Conservation (phyloP, 2,888 invertebrate genomes). For the Lordiphosa fenestrarum region DNA sequence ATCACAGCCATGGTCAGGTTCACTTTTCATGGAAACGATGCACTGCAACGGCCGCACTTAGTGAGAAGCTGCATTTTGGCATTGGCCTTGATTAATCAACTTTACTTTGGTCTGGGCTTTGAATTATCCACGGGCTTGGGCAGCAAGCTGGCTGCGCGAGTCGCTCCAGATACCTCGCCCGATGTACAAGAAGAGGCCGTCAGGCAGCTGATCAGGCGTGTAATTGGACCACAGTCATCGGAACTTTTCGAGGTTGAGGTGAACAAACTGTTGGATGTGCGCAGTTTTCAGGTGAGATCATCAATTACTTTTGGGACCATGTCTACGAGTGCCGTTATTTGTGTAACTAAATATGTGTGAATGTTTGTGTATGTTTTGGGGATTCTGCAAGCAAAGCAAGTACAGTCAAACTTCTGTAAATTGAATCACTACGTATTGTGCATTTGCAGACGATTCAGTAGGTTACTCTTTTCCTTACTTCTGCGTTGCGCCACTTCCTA, state of each 20-base stretch:
- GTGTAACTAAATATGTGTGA: no score
- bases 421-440: background rate
- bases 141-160: slow-evolving; percentile 23
- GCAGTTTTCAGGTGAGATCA: slow-evolving; percentile 51
- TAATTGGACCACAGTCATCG: slow-evolving; percentile 45
- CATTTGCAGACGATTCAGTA: no score
- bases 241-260: slow-evolving; percentile 53
- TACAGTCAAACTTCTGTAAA: background rate
- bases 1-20: slow-evolving; percentile 27
- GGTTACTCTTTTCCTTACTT: no score
- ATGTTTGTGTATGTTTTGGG: no score
- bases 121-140: slow-evolving; percentile 12
- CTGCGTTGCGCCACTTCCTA: no score
- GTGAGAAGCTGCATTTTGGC: slow-evolving; percentile 20
- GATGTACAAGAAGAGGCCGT: slow-evolving; percentile 58
- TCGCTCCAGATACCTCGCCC: slow-evolving; percentile 41
- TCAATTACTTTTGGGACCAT: no score
- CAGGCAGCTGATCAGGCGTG: slow-evolving; percentile 48
- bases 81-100: slow-evolving; percentile 34
- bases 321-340: no score
- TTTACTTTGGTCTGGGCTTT: slow-evolving; percentile 3
- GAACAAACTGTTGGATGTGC: slow-evolving; percentile 33
- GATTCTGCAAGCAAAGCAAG: background rate
- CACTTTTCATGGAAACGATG: background rate
- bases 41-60: no score